phyloP scores from a whole-genome alignment of 92 coral and sea anemone species.

The Montipora capitata region DNA sequence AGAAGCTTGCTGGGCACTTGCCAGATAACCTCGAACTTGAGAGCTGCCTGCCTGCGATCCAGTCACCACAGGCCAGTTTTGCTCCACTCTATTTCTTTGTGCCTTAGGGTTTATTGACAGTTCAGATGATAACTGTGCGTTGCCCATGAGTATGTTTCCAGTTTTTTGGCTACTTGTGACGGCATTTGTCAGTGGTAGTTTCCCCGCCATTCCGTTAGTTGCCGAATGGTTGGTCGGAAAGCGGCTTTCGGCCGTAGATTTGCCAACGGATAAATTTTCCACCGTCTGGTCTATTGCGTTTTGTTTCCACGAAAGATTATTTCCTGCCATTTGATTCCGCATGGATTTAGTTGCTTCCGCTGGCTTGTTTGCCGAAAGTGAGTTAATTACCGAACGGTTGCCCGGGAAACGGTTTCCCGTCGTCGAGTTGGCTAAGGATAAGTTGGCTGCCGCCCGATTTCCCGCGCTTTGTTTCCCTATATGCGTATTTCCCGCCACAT shows the following conservation, averaged over 20 bases:
- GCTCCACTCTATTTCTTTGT: background rate
- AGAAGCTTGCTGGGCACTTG: background rate
- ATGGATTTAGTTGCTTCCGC: too few relatives aligned
- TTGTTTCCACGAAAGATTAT: background rate
- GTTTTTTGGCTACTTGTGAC: background rate
- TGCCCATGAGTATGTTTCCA: background rate
- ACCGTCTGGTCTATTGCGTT: too few relatives aligned
- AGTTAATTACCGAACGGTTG: too few relatives aligned
- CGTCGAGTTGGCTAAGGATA: too few relatives aligned
- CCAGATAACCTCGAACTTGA: background rate
- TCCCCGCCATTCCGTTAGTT: background rate
- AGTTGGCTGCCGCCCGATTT: too few relatives aligned
- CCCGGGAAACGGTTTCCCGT: too few relatives aligned
- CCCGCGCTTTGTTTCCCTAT: too few relatives aligned
- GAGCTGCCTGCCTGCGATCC: background rate
- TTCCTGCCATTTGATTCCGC: background rate
- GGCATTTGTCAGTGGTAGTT: background rate
- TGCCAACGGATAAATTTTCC: too few relatives aligned
- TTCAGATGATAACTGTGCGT: background rate
- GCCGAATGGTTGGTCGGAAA: background rate
- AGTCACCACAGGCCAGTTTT: background rate
- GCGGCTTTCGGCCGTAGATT: too few relatives aligned
- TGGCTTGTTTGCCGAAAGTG: too few relatives aligned
- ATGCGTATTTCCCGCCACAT: too few relatives aligned
- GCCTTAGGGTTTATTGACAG: background rate